Percentiles rank a stretch among this genome's conserved stretches.
These are phyloP conservation scores for Leptocoma aspasia DNA, from an alignment of 2,113 vertebrate species.

Conservation along the genomic window DNA sequence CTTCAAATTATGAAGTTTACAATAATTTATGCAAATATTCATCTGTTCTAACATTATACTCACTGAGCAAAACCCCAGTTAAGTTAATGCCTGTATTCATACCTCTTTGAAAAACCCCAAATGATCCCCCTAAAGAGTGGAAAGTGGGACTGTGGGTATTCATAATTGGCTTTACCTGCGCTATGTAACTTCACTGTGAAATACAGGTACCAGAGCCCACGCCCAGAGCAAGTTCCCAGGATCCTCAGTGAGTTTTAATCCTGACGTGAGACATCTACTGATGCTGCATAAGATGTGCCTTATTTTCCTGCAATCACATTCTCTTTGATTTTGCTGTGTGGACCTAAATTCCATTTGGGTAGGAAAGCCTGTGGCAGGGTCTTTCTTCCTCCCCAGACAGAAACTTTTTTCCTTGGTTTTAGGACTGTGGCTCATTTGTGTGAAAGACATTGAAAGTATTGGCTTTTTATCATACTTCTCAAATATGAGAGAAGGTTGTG, in stretches of 20 bases:
- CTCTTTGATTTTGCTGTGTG: background rate
- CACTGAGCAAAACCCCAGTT: background rate
- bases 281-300: background rate
- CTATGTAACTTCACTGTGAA: background rate
- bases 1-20: background rate
- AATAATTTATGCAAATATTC: too few relatives aligned
- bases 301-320: background rate
- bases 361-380: background rate
- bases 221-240: background rate
- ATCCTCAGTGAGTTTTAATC: background rate
- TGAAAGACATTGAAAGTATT: background rate
- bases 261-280: background rate
- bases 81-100: background rate
- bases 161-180: background rate
- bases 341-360: background rate
- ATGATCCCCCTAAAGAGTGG: background rate
- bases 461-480: background rate
- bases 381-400: background rate
- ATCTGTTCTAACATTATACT: background rate
- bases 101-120: background rate
- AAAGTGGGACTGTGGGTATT: background rate
- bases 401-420: background rate
- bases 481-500: background rate
- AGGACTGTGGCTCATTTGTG: conserved; percentile 1
- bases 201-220: background rate